Evolutionary conservation across 2,113 vertebrate species (phyloP).

Genomic region (Donacobius atricapilla): DNA sequence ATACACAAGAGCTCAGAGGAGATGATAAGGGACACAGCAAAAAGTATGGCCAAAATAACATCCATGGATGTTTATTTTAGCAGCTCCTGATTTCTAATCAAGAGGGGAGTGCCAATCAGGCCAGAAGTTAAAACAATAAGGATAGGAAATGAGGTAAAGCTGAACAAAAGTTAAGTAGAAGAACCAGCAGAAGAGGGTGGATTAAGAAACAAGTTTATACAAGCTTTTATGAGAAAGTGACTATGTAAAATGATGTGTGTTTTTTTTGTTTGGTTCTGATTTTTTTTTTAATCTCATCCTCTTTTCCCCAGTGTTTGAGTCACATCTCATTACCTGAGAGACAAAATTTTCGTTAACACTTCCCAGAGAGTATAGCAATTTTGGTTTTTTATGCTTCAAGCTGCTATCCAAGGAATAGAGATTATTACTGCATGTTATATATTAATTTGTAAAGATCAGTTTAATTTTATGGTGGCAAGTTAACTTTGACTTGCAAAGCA

Average conservation of each 20-base stretch:
- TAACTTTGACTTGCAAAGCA: background rate
- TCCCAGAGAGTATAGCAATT: background rate
- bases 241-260: background rate
- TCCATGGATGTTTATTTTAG: background rate
- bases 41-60: background rate
- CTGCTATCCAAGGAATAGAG: background rate
- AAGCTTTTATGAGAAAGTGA: background rate
- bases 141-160: constrained; percentile 1
- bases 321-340: background rate
- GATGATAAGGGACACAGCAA: background rate
- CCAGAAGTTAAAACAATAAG: constrained; percentile 4
- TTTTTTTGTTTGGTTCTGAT: background rate
- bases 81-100: background rate
- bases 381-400: background rate
- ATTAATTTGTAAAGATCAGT: background rate
- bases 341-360: background rate
- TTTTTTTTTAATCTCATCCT: background rate
- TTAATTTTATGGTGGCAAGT: background rate
- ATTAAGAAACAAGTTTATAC: background rate
- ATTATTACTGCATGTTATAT: background rate
- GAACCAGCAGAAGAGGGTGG: background rate
- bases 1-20: background rate
- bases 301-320: background rate
- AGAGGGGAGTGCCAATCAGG: background rate
- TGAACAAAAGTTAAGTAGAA: background rate